Conservation (phyloP, 1,140 invertebrate genomes). For the Nasonia giraulti region DNA sequence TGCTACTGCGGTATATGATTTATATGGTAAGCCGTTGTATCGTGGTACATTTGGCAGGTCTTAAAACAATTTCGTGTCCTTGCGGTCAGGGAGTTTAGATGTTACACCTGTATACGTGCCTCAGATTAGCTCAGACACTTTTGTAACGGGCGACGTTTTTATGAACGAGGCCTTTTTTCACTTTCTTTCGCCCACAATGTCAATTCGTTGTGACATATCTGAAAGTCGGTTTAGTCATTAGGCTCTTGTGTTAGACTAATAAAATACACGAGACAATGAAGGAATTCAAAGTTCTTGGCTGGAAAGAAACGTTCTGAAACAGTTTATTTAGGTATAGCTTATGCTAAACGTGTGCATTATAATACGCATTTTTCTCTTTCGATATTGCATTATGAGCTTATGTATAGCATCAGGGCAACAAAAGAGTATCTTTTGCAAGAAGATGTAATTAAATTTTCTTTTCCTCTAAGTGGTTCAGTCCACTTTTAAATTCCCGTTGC, state of each 20-base stretch:
- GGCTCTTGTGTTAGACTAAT: not conserved
- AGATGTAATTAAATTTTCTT: not conserved
- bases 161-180: not conserved
- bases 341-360: not conserved
- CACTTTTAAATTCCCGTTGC: not conserved
- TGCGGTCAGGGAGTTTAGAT: conserved; percentile 15
- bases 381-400: not conserved
- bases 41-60: too few relatives aligned
- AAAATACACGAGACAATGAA: not conserved
- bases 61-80: conserved; percentile 48
- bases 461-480: not conserved
- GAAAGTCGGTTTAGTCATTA: not conserved
- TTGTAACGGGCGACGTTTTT: not conserved
- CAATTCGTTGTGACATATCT: conserved; percentile 3
- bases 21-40: not conserved
- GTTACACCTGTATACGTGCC: conserved; percentile 8
- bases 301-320: too few relatives aligned
- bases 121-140: conserved; percentile 17
- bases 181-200: conserved; percentile 3
- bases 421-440: not conserved
- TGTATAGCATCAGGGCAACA: not conserved
- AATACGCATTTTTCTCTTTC: not conserved
- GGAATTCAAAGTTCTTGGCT: not conserved
- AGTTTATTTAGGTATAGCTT: too few relatives aligned
- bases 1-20: not conserved